A percentile compares a stretch with the other conserved stretches of the same genome.
These are phyloP conservation scores for Cairina moschata DNA, from an alignment of 2,113 vertebrate genomes.

Conservation along the genomic window DNA sequence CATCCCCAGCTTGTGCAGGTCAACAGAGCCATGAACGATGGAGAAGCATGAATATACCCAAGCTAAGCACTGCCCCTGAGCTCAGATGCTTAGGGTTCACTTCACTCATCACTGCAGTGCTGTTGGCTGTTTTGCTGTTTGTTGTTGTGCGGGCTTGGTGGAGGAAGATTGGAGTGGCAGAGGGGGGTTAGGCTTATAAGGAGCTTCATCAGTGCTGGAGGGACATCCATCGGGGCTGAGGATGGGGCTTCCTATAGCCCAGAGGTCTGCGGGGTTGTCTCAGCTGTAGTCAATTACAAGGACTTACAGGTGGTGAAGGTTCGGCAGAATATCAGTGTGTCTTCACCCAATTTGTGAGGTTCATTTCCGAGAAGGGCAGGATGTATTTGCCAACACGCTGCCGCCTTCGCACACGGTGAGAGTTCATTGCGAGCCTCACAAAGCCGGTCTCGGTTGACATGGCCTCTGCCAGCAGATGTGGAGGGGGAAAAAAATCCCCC, in stretches of 20 bases:
- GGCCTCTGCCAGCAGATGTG: rapidly evolving
- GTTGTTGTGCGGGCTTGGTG: rapidly evolving
- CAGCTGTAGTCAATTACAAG: neutral
- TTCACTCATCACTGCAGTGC: neutral
- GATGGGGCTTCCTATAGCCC: rapidly evolving
- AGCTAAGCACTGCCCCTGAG: neutral
- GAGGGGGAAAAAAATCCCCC: neutral
- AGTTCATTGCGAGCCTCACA: neutral
- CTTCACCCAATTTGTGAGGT: neutral
- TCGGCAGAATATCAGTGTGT: neutral
- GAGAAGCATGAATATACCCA: neutral
- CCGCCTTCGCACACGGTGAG: rapidly evolving
- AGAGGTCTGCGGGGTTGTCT: neutral
- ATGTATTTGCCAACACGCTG: neutral
- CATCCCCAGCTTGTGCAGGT: neutral
- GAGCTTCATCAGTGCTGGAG: neutral
- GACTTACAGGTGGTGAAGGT: neutral
- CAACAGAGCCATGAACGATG: rapidly evolving
- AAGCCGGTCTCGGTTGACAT: neutral
- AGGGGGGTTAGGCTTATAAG: neutral
- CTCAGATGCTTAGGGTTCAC: neutral
- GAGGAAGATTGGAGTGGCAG: neutral
- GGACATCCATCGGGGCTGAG: neutral
- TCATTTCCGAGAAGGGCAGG: neutral
- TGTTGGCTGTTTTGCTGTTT: neutral